Evolutionary conservation across 2,888 invertebrate genomes (phyloP).

Genomic region (Nemurella pictetii): DNA sequence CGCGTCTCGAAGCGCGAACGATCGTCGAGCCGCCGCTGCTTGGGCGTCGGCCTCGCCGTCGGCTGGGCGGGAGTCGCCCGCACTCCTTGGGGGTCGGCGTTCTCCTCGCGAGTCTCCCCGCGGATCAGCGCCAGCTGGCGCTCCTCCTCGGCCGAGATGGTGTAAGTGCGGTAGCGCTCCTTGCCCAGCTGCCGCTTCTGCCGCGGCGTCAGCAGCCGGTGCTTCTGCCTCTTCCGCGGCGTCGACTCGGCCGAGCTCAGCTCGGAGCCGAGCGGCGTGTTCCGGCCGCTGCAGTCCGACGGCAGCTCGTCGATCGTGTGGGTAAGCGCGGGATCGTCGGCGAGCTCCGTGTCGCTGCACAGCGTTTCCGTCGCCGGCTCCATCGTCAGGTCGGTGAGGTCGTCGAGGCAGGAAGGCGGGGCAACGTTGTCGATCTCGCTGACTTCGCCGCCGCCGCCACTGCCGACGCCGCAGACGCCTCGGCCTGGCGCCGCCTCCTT

Average conservation of each 20-base stretch:
- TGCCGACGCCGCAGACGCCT: constrained; percentile 49
- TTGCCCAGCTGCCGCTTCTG: constrained; percentile 74
- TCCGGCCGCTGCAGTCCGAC: constrained; percentile 33
- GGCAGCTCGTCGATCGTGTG: constrained; percentile 52
- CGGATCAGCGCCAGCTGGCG: constrained; percentile 40
- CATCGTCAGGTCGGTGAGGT: constrained; percentile 64
- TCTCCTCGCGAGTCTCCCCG: constrained; percentile 38
- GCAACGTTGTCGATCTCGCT: constrained; percentile 64
- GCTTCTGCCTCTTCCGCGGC: constrained; percentile 62
- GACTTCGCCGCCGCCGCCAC: constrained; percentile 47
- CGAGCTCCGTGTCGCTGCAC: constrained; percentile 60
- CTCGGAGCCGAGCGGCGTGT: constrained; percentile 62
- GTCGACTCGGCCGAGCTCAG: constrained; percentile 72
- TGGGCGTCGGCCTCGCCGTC: constrained; percentile 59
- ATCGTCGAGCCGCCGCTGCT: constrained; percentile 67
- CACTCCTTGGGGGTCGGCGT: constrained; percentile 14
- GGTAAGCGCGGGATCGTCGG: constrained; percentile 48
- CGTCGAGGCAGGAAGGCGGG: constrained; percentile 72
- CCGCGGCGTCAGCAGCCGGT: constrained; percentile 66
- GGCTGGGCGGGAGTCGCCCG: not conserved
- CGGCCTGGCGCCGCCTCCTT: constrained; percentile 47
- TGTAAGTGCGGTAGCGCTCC: constrained; percentile 78
- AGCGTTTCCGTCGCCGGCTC: constrained; percentile 58
- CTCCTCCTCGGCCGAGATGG: constrained; percentile 63
- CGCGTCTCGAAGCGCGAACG: constrained; percentile 72